Evolutionary conservation across 2,888 invertebrate species (phyloP), one percentile per base, ranked within the genome.

Genomic region (Drosophila mimica): DNA sequence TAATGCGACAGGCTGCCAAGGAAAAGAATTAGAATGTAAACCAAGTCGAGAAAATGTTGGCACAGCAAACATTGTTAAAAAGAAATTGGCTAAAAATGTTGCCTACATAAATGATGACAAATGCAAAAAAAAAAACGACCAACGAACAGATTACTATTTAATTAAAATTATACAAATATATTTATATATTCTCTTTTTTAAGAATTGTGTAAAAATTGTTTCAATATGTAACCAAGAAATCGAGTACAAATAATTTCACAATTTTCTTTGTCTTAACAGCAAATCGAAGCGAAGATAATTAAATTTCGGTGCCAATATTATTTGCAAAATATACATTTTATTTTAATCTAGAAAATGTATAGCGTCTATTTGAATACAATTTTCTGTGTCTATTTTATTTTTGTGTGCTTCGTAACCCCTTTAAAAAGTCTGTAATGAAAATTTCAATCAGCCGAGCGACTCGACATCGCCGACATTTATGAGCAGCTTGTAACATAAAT

Each of bases 401-500:
- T 34, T 28, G 49, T 30, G 49, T 6, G 5, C 49, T 59, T 31
- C 56, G 25, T 40, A 38, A 48, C 48, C 33, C 69, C 63, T 61
- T 64, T 57, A 17, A 30, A 51, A 65, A 34, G 72, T 62, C 15
- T 62, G 62, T 53, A 68, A 71, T 68, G 74, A 70, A 80, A 81
- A 75, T 82, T 82, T 83, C 82, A 83, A 83, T 83, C 82, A 83
- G 71, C 78, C 70, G 30, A 70, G 67, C 68, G 64, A 61, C 53
- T 68, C 53, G 63, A 56, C 70, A 58, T 67, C 63, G 54, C 38
- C 62, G 83, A 83, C 86, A 73, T 85, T 83, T 83, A 83, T 85
- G 83, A 83, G 86, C 81, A 59, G 66, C 70, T 66, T 73, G 81
- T 63, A 79, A 72, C 83, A 85, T 83, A 83, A 85, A 83, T 86